Evolutionary conservation across 1,140 invertebrate genomes (phyloP).

Genomic region (Drosophila persimilis): DNA sequence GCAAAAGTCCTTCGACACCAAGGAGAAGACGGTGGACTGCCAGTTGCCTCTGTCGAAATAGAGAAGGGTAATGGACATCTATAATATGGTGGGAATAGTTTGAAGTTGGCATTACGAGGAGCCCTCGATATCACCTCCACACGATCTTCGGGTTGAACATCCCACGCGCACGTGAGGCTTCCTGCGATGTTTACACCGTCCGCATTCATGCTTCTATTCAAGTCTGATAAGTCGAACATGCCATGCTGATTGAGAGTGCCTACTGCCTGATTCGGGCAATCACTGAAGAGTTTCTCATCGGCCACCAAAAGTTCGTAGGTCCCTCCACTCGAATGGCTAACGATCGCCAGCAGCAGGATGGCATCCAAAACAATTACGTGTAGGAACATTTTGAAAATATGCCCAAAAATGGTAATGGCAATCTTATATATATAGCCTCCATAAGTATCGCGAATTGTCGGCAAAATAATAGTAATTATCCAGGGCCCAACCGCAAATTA

Average conservation of each 20-base stretch:
- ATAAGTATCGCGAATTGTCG: too few relatives aligned
- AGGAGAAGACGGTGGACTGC: conserved; percentile 6
- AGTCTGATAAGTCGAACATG: not conserved
- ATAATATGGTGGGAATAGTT: not conserved
- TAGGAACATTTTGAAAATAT: too few relatives aligned
- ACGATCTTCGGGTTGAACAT: conserved; percentile 10
- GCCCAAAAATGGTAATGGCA: too few relatives aligned
- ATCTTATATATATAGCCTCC: too few relatives aligned
- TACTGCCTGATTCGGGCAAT: not conserved
- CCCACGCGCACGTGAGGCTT: conserved; percentile 3
- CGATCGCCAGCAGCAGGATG: not conserved
- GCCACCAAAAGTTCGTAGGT: not conserved
- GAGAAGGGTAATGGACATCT: not conserved
- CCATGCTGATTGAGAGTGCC: not conserved
- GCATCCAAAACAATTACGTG: not conserved
- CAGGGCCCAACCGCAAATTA: too few relatives aligned
- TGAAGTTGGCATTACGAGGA: not conserved
- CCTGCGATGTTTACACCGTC: not conserved
- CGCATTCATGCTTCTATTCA: not conserved
- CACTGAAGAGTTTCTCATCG: not conserved
- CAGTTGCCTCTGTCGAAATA: conserved; percentile 19
- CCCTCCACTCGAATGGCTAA: too few relatives aligned
- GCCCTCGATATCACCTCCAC: conserved; percentile 2
- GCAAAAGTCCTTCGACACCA: conserved; percentile 6
- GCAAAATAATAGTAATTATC: too few relatives aligned